These are phyloP conservation scores for Blastobasis adustella DNA, from an alignment of 2,888 invertebrate genomes.

Conservation along the genomic window DNA sequence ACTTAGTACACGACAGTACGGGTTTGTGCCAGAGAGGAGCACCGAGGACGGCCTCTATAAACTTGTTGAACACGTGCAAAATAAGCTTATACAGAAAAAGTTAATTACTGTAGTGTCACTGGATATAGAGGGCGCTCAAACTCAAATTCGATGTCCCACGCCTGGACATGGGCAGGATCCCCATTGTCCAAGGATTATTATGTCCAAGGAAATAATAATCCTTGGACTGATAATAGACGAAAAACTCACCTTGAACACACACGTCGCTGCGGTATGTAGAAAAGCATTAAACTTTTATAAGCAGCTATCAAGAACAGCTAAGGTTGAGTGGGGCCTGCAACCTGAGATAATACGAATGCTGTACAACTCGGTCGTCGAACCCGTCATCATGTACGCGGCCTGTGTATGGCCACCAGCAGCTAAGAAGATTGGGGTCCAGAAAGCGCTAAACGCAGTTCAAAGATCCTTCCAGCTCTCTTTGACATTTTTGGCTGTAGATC, in stretches of 20 bases:
- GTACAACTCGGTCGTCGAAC: background rate
- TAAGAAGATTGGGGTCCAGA: too few species aligned
- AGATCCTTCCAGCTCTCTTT: too few species aligned
- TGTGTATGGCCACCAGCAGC: too few species aligned
- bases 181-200: too few species aligned
- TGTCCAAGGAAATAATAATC: too few species aligned
- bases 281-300: background rate
- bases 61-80: background rate
- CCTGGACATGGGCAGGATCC: background rate
- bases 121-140: background rate
- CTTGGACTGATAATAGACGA: background rate
- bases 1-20: background rate
- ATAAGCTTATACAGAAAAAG: background rate
- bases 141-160: background rate
- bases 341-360: background rate
- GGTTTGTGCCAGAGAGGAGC: background rate
- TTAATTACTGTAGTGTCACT: background rate
- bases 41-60: background rate
- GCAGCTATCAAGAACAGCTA: background rate
- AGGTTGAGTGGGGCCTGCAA: background rate
- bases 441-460: too few species aligned
- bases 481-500: too few species aligned
- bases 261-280: background rate
- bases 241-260: background rate
- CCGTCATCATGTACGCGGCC: too few species aligned